Base-by-base conservation (phyloP, 2,113 vertebrate species). In the Morphnarchus princeps region DNA sequence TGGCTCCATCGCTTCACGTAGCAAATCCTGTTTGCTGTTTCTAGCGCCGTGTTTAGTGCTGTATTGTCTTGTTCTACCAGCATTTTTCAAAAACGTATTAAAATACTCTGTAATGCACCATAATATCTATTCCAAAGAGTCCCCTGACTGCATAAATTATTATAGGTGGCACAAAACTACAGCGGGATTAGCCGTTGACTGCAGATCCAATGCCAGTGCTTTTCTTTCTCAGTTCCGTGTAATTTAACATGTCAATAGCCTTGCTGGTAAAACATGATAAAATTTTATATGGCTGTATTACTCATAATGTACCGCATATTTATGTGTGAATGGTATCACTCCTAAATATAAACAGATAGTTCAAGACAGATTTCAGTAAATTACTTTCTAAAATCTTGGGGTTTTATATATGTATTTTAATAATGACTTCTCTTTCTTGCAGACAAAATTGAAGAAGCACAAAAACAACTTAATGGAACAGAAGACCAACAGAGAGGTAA, bases 401-500 rank as follows among this genome's bases (percentile, higher is more conserved):
- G 0, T 66, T 91, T 59, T 59, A 57, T n/a, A 7, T 38, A 36
- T 43, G 19, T 94, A 19, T 95, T 87, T 94, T 95, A 93, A 94
- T 86, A 73, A 87, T 70, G 40, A 78, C 13, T 67, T 94, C 42
- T 94, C 31, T 89, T 92, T 96, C 83, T 96, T 98, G 97, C 98
- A 99, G 99, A 99, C 95, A 99, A 99, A 99, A 99, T 99, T 92
- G 99, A 99, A 98, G 99, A 99, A 98, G 99, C 99, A 97, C 99
- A 99, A 97, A 99, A 99, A 95, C 99, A 99, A 96, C 98, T 99
- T 49, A 99, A 99, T 95, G 99, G 99, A 88, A 99, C 99, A 83
- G 98, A 99, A 98, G 98, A 98, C 90, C 97, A 98, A 95, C 98
- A 99, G 97, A 99, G 99, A 99, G 99, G 99, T 99, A 98, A 98